Percentiles rank a stretch among this genome's conserved stretches.
Conservation (phyloP, 2,113 vertebrate genomes). For the Piprites chloris region DNA sequence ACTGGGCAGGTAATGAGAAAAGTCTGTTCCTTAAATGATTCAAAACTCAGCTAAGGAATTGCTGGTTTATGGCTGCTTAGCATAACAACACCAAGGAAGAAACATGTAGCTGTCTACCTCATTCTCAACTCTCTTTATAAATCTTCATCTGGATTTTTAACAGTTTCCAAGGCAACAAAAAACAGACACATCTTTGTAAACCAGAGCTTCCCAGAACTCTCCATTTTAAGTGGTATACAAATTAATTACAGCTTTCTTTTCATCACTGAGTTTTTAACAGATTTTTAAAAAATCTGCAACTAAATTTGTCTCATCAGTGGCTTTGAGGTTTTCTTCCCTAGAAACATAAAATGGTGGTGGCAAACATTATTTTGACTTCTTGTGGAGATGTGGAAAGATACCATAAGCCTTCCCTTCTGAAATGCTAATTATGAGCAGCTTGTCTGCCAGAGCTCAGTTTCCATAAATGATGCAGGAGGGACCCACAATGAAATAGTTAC, state of each 20-base stretch:
- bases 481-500: not conserved
- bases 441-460: not conserved
- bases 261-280: not conserved
- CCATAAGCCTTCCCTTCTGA: not conserved
- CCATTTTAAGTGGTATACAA: not conserved
- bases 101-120: not conserved
- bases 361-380: not conserved
- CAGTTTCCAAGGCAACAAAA: not conserved
- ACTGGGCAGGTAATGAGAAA: not conserved
- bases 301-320: not conserved
- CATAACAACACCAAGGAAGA: not conserved
- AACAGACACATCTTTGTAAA: not conserved
- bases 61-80: not conserved
- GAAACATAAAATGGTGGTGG: not conserved
- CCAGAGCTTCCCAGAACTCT: not conserved
- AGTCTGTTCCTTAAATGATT: not conserved
- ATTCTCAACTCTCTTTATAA: not conserved
- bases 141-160: not conserved
- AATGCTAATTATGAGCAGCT: not conserved
- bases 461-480: not conserved
- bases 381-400: not conserved
- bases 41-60: not conserved
- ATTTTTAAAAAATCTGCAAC: not conserved
- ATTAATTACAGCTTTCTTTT: not conserved
- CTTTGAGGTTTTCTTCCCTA: not conserved